Conservation (phyloP, 2,888 invertebrate species). For the Mythimna albipuncta region DNA sequence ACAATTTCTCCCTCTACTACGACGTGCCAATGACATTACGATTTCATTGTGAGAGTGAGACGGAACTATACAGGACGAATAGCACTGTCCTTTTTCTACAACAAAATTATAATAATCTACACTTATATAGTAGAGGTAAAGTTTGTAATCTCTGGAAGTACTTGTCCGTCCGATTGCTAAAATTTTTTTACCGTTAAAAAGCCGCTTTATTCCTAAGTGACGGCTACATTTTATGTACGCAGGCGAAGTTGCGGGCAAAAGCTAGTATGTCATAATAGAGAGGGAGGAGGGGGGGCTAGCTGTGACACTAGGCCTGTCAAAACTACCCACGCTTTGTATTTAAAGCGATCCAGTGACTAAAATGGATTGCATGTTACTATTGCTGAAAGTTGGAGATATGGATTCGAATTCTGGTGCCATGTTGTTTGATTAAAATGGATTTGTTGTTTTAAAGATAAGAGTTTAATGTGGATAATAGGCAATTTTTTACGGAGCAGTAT, state of each 20-base stretch:
- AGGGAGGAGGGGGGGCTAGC: conserved; percentile 1
- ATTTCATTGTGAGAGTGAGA: background rate
- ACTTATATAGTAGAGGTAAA: too few relatives aligned
- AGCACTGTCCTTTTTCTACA: background rate
- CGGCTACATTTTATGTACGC: too few relatives aligned
- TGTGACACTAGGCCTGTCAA: conserved; percentile 48
- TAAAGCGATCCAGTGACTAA: conserved; percentile 35
- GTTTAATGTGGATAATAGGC: background rate
- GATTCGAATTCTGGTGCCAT: conserved; percentile 21
- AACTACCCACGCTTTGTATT: conserved; percentile 55
- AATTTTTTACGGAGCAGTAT: too few relatives aligned
- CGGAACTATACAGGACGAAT: background rate
- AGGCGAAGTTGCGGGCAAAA: too few relatives aligned
- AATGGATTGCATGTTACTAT: conserved; percentile 39
- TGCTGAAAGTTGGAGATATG: conserved; percentile 3
- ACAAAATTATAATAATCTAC: background rate
- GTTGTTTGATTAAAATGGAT: conserved; percentile 9
- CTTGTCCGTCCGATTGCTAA: too few relatives aligned
- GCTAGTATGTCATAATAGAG: background rate
- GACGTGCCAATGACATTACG: conserved; percentile 2
- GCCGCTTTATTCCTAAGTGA: too few relatives aligned
- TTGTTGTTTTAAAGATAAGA: background rate
- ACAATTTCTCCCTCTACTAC: conserved; percentile 40
- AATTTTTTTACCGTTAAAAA: too few relatives aligned
- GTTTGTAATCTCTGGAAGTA: too few relatives aligned